phyloP scores from a whole-genome alignment of 2,113 vertebrate species.

The Empidonax alnorum region DNA sequence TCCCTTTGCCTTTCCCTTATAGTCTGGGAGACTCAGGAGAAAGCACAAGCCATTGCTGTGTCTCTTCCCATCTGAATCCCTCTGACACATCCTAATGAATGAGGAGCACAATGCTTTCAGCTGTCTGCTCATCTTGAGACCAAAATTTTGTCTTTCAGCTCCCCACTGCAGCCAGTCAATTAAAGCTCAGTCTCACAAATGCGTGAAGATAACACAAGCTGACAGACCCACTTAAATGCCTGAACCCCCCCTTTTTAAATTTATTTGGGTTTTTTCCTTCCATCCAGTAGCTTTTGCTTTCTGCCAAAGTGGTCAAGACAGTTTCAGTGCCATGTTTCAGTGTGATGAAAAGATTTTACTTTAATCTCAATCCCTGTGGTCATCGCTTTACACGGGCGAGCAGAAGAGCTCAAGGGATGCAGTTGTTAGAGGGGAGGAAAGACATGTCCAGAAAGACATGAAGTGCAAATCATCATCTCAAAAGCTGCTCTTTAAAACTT shows the following conservation, averaged over 20 bases:
- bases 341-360: background rate
- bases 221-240: constrained; percentile 17
- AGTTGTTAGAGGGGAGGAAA: background rate
- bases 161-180: background rate
- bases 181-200: constrained; percentile 32
- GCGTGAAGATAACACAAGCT: background rate
- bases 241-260: background rate
- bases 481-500: background rate
- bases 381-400: background rate
- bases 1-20: rapidly evolving
- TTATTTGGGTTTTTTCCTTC: background rate
- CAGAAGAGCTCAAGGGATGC: background rate
- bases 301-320: background rate
- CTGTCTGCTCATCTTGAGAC: background rate
- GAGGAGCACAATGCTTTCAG: background rate
- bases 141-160: background rate
- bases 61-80: background rate
- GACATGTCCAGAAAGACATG: background rate
- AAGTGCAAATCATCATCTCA: background rate
- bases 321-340: background rate
- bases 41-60: background rate
- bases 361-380: background rate
- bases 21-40: background rate
- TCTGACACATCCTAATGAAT: constrained; percentile 19
- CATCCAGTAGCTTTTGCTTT: background rate